Base-by-base conservation (phyloP, 64 coral and sea anemone species). In the Montipora efflorescens region DNA sequence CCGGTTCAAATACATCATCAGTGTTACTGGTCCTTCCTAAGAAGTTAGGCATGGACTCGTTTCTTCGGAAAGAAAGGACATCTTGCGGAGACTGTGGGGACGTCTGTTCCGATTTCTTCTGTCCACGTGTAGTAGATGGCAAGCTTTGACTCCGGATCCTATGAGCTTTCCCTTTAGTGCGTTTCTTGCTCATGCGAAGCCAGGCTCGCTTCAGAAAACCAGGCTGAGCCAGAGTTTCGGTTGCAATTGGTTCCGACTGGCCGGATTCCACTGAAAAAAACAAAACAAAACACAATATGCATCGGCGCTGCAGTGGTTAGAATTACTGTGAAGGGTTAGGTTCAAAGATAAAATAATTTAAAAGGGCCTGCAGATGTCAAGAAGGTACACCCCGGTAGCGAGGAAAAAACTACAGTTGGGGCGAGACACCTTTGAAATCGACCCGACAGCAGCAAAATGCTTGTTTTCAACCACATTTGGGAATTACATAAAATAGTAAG, bases 191-290 rank as follows among this genome's bases (percentile, higher is more conserved):
- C 53, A 93, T 88, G 25, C 92, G 74, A 7, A 67, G 84, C 92
- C 92, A 93, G 3, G 84, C 78, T 15, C 92, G 92, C 46, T 87
- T 88, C 23, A 93, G 67, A 66, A 93, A 87, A 75, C 67, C 74
- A 0, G 92, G 84, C 8, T 81, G 83, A 13, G 57, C 11, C 10
- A 23, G 67, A 21, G n/a, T 22, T 4, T 71, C 82, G 10, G 49
- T 64, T 11, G 48, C 47, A 48, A 62, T 86, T 12, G 82, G 67
- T 5, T 64, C 66, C 16, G 82, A 64, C 44, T 86, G 82, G 47
- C 9, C 21, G 7, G 62, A 4, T 16, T 86, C 82, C 71, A 19
- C 44, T 47, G 47, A 15, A 50, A 71, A 45, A 21, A 6, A 11
- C 6, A 68, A 1, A 48, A 69, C 5, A 71, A 36, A 36, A 36